phyloP scores from a whole-genome alignment of 2,888 invertebrate genomes.

The Eupsilia transversa region DNA sequence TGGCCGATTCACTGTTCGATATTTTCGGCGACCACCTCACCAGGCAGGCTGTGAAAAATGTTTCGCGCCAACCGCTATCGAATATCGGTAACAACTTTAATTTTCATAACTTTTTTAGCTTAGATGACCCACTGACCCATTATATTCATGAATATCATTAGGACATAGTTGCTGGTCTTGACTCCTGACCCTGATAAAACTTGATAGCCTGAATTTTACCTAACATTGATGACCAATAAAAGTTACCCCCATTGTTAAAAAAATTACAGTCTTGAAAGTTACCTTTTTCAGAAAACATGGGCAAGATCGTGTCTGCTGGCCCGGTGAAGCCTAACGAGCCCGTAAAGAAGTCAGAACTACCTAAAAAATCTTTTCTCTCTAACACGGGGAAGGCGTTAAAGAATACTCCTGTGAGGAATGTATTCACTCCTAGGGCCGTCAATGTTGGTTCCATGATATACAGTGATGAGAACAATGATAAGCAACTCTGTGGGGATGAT shows the following conservation, averaged over 20 bases:
- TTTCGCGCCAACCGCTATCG: slow-evolving; percentile 82
- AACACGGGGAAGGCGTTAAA: slow-evolving; percentile 84
- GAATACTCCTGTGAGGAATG: slow-evolving; percentile 80
- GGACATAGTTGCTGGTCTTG: background rate
- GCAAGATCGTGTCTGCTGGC: slow-evolving; percentile 79
- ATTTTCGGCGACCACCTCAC: slow-evolving; percentile 84
- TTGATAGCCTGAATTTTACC: background rate
- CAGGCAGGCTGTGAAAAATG: slow-evolving; percentile 79
- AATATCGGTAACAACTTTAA: slow-evolving; percentile 79
- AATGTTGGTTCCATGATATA: slow-evolving; percentile 84
- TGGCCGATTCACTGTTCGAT: slow-evolving; percentile 84
- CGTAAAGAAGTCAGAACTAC: slow-evolving; percentile 78
- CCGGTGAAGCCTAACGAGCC: slow-evolving; percentile 84
- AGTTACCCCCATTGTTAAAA: slow-evolving; percentile 3
- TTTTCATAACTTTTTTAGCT: background rate
- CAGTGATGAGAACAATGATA: slow-evolving; percentile 76
- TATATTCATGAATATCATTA: background rate
- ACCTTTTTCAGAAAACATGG: slow-evolving; percentile 81
- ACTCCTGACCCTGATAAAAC: background rate
- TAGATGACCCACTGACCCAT: too few species aligned
- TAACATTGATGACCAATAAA: background rate
- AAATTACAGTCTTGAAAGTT: too few species aligned
- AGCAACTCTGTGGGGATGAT: slow-evolving; percentile 74
- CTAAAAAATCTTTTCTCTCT: slow-evolving; percentile 83
- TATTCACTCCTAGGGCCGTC: slow-evolving; percentile 80